Evolutionary conservation across 2,797 vertebrate genomes (phyloP).

Genomic region (Artibeus lituratus): DNA sequence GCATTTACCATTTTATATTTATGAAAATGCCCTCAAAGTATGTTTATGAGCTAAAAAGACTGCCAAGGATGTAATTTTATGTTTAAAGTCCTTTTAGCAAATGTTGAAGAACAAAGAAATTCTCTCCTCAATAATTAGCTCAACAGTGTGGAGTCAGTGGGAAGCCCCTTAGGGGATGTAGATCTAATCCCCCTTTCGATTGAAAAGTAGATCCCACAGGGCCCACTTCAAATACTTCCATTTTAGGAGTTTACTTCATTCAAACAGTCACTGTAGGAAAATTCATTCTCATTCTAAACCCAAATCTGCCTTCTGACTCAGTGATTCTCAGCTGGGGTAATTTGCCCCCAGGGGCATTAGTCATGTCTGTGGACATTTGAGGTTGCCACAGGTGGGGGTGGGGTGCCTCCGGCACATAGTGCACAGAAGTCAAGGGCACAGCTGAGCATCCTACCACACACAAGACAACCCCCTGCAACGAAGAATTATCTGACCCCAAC

Average conservation of each 20-base stretch:
- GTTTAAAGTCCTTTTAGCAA: background rate
- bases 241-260: background rate
- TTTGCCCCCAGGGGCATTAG: background rate
- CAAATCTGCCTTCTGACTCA: background rate
- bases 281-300: background rate
- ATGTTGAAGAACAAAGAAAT: background rate
- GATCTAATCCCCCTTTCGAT: background rate
- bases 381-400: background rate
- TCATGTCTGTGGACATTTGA: background rate
- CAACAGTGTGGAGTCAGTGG: background rate
- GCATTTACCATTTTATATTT: background rate
- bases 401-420: background rate
- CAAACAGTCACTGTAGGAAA: background rate
- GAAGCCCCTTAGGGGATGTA: background rate
- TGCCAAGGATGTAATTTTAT: background rate
- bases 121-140: background rate
- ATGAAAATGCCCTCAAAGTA: background rate
- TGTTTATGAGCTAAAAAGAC: background rate
- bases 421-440: background rate
- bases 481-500: background rate
- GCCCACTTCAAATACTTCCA: background rate
- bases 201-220: background rate
- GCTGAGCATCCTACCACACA: background rate
- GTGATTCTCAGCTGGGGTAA: background rate
- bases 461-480: background rate